These are phyloP conservation scores for Xiphophorus birchmanni DNA, from an alignment of 2,797 vertebrate genomes.

Conservation along the genomic window DNA sequence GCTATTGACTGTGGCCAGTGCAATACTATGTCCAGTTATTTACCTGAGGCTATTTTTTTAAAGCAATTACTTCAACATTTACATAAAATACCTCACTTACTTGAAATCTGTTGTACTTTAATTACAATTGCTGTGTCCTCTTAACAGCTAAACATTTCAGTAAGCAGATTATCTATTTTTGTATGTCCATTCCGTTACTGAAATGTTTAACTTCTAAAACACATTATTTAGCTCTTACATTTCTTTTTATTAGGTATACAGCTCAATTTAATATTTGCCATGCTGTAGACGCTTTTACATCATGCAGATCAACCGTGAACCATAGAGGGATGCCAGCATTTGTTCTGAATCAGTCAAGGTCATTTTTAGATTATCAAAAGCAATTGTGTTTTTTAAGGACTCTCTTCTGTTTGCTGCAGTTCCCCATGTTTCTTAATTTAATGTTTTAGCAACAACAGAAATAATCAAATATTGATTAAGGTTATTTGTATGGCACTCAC, in stretches of 20 bases:
- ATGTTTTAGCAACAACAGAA: not conserved
- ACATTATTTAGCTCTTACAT: not conserved
- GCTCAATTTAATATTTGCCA: not conserved
- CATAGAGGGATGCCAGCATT: not conserved
- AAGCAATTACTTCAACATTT: not conserved
- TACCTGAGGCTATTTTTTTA: conserved; percentile 30
- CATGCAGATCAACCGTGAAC: not conserved
- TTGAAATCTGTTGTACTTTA: not conserved
- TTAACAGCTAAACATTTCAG: not conserved
- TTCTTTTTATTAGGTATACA: not conserved
- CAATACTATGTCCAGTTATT: conserved; percentile 45
- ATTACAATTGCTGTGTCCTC: not conserved
- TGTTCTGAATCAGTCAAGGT: not conserved
- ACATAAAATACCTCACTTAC: not conserved
- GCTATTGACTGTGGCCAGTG: conserved; percentile 53
- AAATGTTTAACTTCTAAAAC: not conserved
- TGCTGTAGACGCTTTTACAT: not conserved
- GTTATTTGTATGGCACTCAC: no score
- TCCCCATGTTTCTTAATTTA: not conserved
- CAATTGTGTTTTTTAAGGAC: not conserved
- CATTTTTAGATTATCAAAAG: not conserved
- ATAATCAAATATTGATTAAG: not conserved
- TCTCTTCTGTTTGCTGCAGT: not conserved
- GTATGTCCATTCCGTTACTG: not conserved
- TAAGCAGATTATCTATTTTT: not conserved